These are phyloP conservation scores for Meriones unguiculatus DNA, from an alignment of 2,113 vertebrate genomes.

Conservation along the genomic window DNA sequence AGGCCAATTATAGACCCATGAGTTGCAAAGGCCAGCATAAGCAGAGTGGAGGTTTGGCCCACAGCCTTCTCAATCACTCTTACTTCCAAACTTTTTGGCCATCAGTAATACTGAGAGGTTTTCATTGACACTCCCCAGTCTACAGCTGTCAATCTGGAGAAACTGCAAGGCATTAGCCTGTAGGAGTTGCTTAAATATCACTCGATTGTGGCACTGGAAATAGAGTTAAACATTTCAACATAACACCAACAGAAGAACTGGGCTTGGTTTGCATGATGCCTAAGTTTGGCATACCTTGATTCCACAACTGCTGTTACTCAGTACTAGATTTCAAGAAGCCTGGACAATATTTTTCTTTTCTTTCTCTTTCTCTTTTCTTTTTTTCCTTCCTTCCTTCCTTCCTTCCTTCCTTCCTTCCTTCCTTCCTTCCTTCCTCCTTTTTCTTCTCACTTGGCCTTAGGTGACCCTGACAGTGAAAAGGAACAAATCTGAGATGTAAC, in stretches of 20 bases:
- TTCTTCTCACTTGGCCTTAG: background rate
- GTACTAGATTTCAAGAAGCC: background rate
- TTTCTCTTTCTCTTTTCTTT: too few relatives aligned
- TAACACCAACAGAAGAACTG: conserved; percentile 34
- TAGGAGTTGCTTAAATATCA: conserved; percentile 94
- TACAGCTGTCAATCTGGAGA: conserved; percentile 93
- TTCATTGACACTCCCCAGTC: conserved; percentile 93
- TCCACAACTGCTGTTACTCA: background rate
- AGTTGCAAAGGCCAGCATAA: background rate
- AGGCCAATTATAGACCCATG: background rate
- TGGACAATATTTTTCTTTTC: background rate
- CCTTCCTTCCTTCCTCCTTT: background rate
- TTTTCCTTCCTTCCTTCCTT: too few relatives aligned
- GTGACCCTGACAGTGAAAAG: background rate
- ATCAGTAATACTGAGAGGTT: conserved; percentile 92
- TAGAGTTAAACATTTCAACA: conserved; percentile 30
- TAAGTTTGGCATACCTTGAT: rapidly evolving
- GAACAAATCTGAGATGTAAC: background rate
- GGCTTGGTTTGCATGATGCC: conserved; percentile 7
- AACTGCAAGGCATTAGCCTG: conserved; percentile 91
- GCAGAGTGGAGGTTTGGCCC: background rate
- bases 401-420: too few relatives aligned
- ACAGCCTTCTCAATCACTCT: conserved; percentile 54
- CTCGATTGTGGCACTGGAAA: conserved; percentile 89
- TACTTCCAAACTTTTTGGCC: conserved; percentile 91